phyloP scores from a whole-genome alignment of 1,140 invertebrate genomes.

The Bombus superbus region DNA sequence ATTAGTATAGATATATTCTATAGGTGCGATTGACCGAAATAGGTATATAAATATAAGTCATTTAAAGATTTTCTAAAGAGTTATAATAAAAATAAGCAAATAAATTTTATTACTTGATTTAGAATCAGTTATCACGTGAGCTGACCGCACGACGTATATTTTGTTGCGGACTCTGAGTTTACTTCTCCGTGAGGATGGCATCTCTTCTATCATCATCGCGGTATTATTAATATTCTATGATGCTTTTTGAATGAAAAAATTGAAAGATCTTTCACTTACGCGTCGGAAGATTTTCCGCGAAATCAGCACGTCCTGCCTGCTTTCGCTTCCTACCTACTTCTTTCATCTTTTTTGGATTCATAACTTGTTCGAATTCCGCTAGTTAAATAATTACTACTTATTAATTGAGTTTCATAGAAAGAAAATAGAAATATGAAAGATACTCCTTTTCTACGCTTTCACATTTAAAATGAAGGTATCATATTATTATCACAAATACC shows the following conservation, averaged over 20 bases:
- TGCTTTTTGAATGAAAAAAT: not conserved
- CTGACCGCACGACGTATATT: constrained; percentile 54
- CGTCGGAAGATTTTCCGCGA: not conserved
- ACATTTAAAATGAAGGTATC: not conserved
- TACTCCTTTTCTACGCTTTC: no score
- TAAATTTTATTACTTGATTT: constrained; percentile 53
- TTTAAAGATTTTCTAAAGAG: no score
- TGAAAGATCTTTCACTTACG: not conserved
- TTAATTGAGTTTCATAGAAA: not conserved
- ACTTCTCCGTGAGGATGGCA: constrained; percentile 1
- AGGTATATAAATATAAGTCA: no score
- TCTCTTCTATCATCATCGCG: not conserved
- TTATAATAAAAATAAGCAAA: no score
- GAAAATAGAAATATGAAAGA: not conserved
- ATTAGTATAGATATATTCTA: no score
- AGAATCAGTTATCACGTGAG: constrained; percentile 42
- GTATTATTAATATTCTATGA: constrained; percentile 18
- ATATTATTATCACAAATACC: constrained; percentile 51
- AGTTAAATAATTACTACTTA: not conserved
- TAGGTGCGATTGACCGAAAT: not conserved
- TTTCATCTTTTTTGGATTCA: not conserved
- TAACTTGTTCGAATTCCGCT: constrained; percentile 43
- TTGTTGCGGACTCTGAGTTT: constrained; percentile 61
- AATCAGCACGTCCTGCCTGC: not conserved
- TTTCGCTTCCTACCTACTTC: constrained; percentile 16